phyloP scores from a whole-genome alignment of 2,888 invertebrate genomes.

The Lingula anatina region DNA sequence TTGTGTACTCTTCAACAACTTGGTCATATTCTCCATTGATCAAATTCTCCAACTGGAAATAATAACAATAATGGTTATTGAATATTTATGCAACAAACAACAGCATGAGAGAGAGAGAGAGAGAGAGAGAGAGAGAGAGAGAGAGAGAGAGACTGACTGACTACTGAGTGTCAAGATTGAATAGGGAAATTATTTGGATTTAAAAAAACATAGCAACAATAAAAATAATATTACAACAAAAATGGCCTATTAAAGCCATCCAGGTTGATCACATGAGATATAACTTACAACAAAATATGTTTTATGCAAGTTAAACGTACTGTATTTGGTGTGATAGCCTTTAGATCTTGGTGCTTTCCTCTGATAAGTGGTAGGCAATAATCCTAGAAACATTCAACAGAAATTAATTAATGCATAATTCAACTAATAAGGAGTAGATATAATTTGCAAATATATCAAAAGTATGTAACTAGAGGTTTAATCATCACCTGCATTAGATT shows the following conservation, averaged over 20 bases:
- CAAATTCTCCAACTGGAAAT: slow-evolving; percentile 52
- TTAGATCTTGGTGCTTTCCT: slow-evolving; percentile 43
- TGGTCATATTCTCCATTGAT: slow-evolving; percentile 67
- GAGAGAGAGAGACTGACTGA: background rate
- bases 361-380: slow-evolving; percentile 37
- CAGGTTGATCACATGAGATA: no score
- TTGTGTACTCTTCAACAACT: slow-evolving; percentile 63
- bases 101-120: background rate
- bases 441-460: no score
- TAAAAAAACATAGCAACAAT: no score
- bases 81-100: background rate
- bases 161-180: background rate
- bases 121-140: background rate
- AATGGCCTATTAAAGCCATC: no score
- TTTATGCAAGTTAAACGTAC: no score
- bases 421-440: no score
- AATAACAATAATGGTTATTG: background rate
- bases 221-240: no score
- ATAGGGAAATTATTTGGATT: no score
- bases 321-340: slow-evolving; percentile 41
- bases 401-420: no score
- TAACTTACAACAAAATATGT: no score
- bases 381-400: slow-evolving; percentile 14
- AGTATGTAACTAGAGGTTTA: no score
- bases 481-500: no score